These are phyloP conservation scores for Philopotamus ludificatus DNA, from an alignment of 1,140 invertebrate genomes.

Conservation along the genomic window DNA sequence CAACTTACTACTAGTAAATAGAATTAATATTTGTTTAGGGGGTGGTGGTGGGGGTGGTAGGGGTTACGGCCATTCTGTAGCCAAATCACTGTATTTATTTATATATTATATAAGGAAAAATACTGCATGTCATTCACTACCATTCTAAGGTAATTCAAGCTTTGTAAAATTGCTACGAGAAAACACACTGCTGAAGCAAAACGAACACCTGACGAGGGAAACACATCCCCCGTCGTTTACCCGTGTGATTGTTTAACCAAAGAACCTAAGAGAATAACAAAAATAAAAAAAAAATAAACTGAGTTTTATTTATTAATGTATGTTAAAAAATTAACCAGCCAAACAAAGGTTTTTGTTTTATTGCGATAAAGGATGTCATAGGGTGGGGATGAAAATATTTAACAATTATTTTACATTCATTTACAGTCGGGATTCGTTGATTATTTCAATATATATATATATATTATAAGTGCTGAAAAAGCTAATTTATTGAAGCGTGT, in stretches of 20 bases:
- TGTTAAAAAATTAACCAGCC: conserved; percentile 16
- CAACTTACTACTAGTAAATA: conserved; percentile 42
- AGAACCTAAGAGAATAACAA: conserved; percentile 5
- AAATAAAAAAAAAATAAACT: conserved; percentile 1
- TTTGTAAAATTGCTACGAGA: conserved; percentile 29
- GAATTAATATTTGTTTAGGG: conserved; percentile 31
- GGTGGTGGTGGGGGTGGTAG: too few relatives aligned
- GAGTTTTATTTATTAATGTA: conserved; percentile 7
- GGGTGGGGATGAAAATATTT: conserved; percentile 2
- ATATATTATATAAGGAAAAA: conserved; percentile 19
- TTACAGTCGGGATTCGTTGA: not conserved
- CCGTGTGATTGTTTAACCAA: not conserved
- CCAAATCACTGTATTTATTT: conserved; percentile 21
- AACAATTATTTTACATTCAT: conserved; percentile 6
- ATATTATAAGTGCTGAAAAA: not conserved
- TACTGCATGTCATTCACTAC: conserved; percentile 33
- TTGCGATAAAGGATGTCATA: conserved; percentile 4
- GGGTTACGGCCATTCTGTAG: conserved; percentile 24
- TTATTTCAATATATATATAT: not conserved
- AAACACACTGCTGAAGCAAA: conserved; percentile 36
- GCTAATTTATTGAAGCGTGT: conserved; percentile 13
- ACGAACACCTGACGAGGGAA: conserved; percentile 25
- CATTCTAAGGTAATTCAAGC: conserved; percentile 28
- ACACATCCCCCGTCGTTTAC: conserved; percentile 11
- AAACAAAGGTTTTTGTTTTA: conserved; percentile 15